Evolutionary conservation across 1,140 invertebrate species (phyloP).

Genomic region (Sarcophaga bullata): DNA sequence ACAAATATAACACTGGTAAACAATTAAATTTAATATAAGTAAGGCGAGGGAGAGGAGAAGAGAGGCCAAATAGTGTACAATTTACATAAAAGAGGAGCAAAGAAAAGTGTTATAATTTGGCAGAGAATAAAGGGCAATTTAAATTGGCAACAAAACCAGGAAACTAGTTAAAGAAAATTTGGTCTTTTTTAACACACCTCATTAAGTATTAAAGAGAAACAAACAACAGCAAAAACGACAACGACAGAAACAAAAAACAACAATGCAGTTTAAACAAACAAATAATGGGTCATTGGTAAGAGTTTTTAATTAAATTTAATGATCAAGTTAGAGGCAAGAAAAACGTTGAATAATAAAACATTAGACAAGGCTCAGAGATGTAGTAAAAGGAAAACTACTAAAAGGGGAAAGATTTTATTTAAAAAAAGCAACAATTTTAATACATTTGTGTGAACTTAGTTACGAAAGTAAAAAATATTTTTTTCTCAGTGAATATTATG

Average conservation of each 20-base stretch:
- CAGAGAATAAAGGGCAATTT: background rate
- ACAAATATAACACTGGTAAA: too few relatives aligned
- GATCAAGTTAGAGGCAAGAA: background rate
- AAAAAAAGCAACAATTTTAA: too few relatives aligned
- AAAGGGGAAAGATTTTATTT: too few relatives aligned
- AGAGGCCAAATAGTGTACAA: too few relatives aligned
- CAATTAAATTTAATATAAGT: too few relatives aligned
- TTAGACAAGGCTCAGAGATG: background rate
- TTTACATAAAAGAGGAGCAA: too few relatives aligned
- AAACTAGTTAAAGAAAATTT: conserved; percentile 7
- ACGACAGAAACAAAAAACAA: background rate
- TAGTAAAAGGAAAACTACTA: too few relatives aligned
- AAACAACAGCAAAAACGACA: background rate
- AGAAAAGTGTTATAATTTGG: too few relatives aligned
- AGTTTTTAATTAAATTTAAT: conserved; percentile 14
- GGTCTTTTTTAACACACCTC: conserved; percentile 16
- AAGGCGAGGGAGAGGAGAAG: too few relatives aligned
- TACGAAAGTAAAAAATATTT: too few relatives aligned
- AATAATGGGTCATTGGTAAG: background rate
- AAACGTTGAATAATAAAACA: background rate
- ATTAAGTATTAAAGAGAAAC: conserved; percentile 2
- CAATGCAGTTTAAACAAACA: background rate
- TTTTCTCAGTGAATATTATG: too few relatives aligned
- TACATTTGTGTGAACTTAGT: too few relatives aligned
- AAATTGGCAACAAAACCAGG: background rate